phyloP scores from a whole-genome alignment of 2,113 vertebrate genomes.

The Microtus pennsylvanicus region DNA sequence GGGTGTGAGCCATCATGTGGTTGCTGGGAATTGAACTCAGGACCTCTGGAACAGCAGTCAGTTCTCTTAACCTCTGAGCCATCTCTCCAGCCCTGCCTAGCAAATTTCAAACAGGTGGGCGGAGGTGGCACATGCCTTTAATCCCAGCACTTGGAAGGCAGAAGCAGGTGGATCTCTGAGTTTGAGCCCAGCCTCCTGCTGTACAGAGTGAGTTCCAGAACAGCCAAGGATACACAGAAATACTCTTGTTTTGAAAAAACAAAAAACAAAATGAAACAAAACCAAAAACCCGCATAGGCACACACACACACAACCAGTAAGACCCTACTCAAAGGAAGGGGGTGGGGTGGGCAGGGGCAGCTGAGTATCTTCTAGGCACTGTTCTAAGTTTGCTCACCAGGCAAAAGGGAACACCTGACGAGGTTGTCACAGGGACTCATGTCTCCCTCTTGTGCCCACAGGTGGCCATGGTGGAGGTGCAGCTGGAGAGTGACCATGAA shows the following conservation, averaged over 20 bases:
- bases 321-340: not conserved
- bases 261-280: not conserved
- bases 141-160: not conserved
- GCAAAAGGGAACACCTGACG: not conserved
- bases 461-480: slow-evolving; percentile 87
- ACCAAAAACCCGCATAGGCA: not conserved
- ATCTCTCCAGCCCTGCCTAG: not conserved
- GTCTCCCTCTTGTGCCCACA: slow-evolving; percentile 58
- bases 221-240: not conserved
- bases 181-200: not conserved
- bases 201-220: not conserved
- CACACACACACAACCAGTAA: not conserved
- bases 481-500: slow-evolving; percentile 78
- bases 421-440: not conserved
- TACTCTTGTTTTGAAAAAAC: not conserved
- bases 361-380: not conserved
- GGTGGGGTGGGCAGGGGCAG: not conserved
- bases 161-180: not conserved
- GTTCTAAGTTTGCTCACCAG: not conserved
- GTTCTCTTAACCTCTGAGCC: no score
- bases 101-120: not conserved
- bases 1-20: no score
- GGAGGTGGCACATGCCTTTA: not conserved
- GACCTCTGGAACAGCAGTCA: no score
- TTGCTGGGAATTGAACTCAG: no score